phyloP scores from a whole-genome alignment of 2,797 vertebrate species.

The Rhinella marina region DNA sequence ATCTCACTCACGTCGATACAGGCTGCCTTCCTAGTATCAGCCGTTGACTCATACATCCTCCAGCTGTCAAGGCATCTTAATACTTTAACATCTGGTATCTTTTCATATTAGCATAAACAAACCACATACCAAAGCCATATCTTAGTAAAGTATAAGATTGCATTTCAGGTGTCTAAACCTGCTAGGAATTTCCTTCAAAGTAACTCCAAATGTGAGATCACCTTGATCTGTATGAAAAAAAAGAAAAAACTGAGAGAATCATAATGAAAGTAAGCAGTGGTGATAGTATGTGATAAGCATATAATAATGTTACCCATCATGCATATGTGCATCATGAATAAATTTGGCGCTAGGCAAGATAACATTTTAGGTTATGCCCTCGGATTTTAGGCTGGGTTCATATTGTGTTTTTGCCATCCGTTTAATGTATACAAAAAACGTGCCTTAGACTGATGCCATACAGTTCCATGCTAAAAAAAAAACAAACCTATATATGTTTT shows the following conservation, averaged over 20 bases:
- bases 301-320: not conserved
- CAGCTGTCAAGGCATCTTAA: conserved; percentile 43
- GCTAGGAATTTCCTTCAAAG: conserved; percentile 43
- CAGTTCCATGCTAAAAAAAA: too few species aligned
- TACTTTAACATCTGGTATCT: conserved; percentile 50
- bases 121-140: conserved; percentile 37
- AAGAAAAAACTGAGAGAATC: not conserved
- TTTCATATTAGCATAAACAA: conserved; percentile 39
- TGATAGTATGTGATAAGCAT: not conserved
- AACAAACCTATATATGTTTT: too few species aligned
- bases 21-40: conserved; percentile 34
- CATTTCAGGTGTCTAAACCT: conserved; percentile 54
- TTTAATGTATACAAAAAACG: too few species aligned
- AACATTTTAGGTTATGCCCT: not conserved
- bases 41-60: conserved; percentile 44
- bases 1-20: conserved; percentile 37
- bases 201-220: conserved; percentile 28
- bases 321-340: not conserved
- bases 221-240: conserved; percentile 30
- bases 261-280: not conserved
- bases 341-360: not conserved
- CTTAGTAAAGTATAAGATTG: conserved; percentile 47
- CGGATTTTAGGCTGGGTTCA: too few species aligned
- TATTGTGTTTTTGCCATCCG: too few species aligned
- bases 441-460: too few species aligned